Percentiles rank a stretch among this genome's conserved stretches.
phyloP scores from a whole-genome alignment of 2,797 vertebrate genomes.

The Scarus forsteni region DNA sequence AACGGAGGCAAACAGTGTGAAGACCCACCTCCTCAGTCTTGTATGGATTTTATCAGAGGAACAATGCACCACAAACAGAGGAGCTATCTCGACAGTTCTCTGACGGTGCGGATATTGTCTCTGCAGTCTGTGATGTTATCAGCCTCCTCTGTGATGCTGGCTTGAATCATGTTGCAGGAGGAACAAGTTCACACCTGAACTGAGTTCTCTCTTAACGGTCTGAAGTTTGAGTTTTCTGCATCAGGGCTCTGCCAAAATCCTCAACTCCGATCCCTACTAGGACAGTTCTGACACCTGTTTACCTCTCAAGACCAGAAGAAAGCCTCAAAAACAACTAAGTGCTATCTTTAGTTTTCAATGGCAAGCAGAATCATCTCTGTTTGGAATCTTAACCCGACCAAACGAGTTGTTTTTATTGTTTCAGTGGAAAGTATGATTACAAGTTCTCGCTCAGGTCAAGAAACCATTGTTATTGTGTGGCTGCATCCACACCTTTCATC shows the following conservation, averaged over 20 bases:
- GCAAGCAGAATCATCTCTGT: constrained; percentile 13
- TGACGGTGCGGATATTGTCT: constrained; percentile 37
- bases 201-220: background rate
- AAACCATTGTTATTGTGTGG: constrained; percentile 11
- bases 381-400: background rate
- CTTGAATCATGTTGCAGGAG: constrained; percentile 45
- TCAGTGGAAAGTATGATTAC: background rate
- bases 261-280: too few species aligned
- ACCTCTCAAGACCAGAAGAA: background rate
- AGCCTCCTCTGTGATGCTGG: constrained; percentile 27
- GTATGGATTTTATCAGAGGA: constrained; percentile 54
- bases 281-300: too few species aligned
- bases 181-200: constrained; percentile 65
- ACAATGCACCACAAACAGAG: constrained; percentile 76
- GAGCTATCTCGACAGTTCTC: constrained; percentile 46
- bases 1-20: constrained; percentile 57
- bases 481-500: constrained; percentile 23
- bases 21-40: constrained; percentile 14
- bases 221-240: constrained; percentile 29
- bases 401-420: constrained; percentile 15
- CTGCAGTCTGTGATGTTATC: constrained; percentile 63
- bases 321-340: constrained; percentile 3
- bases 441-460: constrained; percentile 19
- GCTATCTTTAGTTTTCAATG: constrained; percentile 21
- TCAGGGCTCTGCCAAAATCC: constrained; percentile 24